Evolutionary conservation across 2,113 vertebrate genomes (phyloP), one percentile per base, ranked within the genome.

Genomic region (Vulpes ferrilata): DNA sequence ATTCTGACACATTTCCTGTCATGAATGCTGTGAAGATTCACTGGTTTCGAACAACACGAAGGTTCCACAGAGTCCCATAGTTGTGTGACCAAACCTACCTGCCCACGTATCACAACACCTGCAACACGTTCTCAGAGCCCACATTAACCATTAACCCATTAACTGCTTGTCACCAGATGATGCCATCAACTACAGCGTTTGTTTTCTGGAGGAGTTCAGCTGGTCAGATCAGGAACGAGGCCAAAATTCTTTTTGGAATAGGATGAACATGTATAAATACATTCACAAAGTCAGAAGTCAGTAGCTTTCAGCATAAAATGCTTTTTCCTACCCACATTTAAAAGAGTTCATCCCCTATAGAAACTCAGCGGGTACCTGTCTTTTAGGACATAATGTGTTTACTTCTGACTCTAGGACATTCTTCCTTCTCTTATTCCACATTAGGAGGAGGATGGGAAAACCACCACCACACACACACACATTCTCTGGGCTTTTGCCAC

Each of bases 101-200:
- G n/a, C 38, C 57, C 15, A 2, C 0, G 1, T 3, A 0, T 7
- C 0, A 0, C 7, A 2, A 11, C 3, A 25, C 23, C 35, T 1
- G 19, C 12, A 7, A 2, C 12, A 27, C 2, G 0, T 15, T 11
- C 71, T 19, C 73, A 2, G n/a, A 57, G 3, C 25, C 51, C n/a
- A 1, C 2, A 0, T 0, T 11, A 13, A 43, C 43, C 43, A 0
- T 0, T 15, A n/a, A 3, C 15, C 60, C 65, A 8, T n/a, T 17
- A n/a, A 2, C 8, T 16, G 2, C 60, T 20, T 10, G 62, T 35
- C 53, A 0, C 3, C 38, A 23, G 25, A 5, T 2, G 2, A 11
- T 1, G 22, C 51, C 35, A 13, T 12, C 2, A 2, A 13, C 43
- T 3, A 2, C 1, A 3, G 57, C 0, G 7, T 11, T 30, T 30